Base-by-base conservation (phyloP, 2,888 invertebrate genomes). In the Atethmia centrago region DNA sequence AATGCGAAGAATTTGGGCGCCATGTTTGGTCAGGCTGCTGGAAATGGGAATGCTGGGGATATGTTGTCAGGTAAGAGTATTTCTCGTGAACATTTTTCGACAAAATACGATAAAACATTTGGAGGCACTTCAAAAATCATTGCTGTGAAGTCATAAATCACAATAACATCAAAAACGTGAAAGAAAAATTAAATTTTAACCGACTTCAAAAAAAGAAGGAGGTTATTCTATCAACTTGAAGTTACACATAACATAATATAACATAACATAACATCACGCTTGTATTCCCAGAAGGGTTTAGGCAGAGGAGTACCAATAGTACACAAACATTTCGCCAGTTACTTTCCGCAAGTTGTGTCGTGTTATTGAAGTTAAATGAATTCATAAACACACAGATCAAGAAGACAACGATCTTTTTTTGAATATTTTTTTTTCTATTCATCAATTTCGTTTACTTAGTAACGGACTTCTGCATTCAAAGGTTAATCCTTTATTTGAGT, bases 1-100 rank as follows among this genome's bases (percentile, higher is more conserved):
- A 96, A 97, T 42, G 97, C 97, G 1, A 97, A 97, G 89, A 97
- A 97, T 86, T 89, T 97, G 31, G 94, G 94, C 0, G 88, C 94
- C 2, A 86, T 95, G 83, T 89, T 93, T 71, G 95, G 93, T 79
- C 95, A 95, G 4, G 87, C 86, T 42, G 49, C 19, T 8, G 94
- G 92, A 0, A 88, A 89, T 45, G 88, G 87, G 5, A 92, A 92
- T 19, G 92, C 95, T 36, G 97, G 96, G 0, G 96, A 97, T 71
- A 82, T 97, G 45, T 75, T 97, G 14, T 95, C 97, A 82, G 95
- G 96, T 95, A 89, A 92, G 85, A 56, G n/a, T 2, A 8, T 21
- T 16, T 55, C 9, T 21, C 9, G 36, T 36, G 40, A 40, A 9
- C 0, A 8, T 10, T 2, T 31, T 12, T 31, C 5, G 1, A 58